Evolutionary conservation across 1,140 invertebrate genomes (phyloP), one percentile per base, ranked within the genome.

Genomic region (Brachionus asplanchnoidis): DNA sequence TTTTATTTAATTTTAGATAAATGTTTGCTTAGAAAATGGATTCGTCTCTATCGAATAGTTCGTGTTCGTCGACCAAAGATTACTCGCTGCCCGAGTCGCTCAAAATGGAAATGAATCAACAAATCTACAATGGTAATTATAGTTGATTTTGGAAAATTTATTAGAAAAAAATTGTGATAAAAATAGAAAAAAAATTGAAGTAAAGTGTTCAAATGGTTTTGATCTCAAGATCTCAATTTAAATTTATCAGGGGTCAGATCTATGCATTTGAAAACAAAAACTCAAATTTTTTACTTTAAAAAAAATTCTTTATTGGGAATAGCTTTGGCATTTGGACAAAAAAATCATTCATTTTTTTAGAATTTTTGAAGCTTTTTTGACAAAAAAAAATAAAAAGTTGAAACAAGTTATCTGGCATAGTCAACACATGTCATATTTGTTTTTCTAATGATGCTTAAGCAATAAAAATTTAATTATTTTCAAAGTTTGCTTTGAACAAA

Each of bases 101-200:
- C 20, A 77, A 77, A 50, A 26, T 50, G n/a, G 73, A 77, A 53
- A 50, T 77, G 40, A 77, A 9, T 14, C 26, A 32, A 6, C 73
- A 77, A 77, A 46, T 77, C 20, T 77, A 26, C 7, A 77, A 77
- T 50, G 73, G 73, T 77, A 77, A 77, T 20, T 77, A 12, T 40
- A 23, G 3, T 77, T 50, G 26, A 50, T 12, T 77, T 50, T 7
- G 9, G 6, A 5, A 26, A 60, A 60, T 60, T 60, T 53, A 1
- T 53, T 9, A 14, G 3, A 17, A 66, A 66, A 66, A 66, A 66
- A 20, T 3, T 66, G 32, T 36, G 32, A 36, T 36, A 28, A 23
- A n/a, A 23, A 60, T 23, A 60, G 17, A 65, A n/a, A 65, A 65
- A 26, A 23, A 26, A 26, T 26, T 7, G 8, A 65, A 68, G 14